Evolutionary conservation across 2,797 vertebrate genomes (phyloP), one percentile per base, ranked within the genome.

Genomic region (Pseudomugil gertrudae): DNA sequence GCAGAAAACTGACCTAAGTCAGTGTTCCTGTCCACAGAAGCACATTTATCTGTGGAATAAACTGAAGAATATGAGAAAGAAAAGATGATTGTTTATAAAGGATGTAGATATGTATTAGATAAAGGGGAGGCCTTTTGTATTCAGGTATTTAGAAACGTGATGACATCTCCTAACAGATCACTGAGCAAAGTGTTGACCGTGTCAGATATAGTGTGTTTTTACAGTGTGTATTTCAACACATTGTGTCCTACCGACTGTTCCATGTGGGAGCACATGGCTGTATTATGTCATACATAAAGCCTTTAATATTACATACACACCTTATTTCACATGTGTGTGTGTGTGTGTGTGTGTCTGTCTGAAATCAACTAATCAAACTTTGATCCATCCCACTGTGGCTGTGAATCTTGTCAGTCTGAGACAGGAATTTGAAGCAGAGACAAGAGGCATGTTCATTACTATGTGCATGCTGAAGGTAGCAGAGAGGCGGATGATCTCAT

Each of bases 401-500:
- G 1, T 33, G 17, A 63, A 67, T 66, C 13, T 53, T 61, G 17
- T 61, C 55, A n/a, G 36, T 57, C 40, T 67, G 30, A 52, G 47
- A 63, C 43, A 23, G 69, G 53, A 64, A 63, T 69, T 32, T 14
- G 38, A 54, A 66, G 40, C n/a, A 61, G 45, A 63, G 40, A 69
- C 21, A 66, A 48, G 59, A 43, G 52, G 54, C 47, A 38, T 29
- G 47, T 75, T 75, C 29, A 40, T 66, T 45, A 27, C 70, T 65
- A 63, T 57, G 0, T 53, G 50, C 43, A 48, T 72, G 55, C 60
- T 70, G 63, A 58, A 59, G 78, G 73, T 15, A 71, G 63, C 47
- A 64, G 69, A 32, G 71, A 74, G 63, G 66, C 35, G 47, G 78
- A 75, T 72, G 58, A 84, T 84, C 76, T 74, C 66, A 71, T 67